These are phyloP conservation scores for Sciurus carolinensis DNA, from an alignment of 2,797 vertebrate species.

Conservation along the genomic window DNA sequence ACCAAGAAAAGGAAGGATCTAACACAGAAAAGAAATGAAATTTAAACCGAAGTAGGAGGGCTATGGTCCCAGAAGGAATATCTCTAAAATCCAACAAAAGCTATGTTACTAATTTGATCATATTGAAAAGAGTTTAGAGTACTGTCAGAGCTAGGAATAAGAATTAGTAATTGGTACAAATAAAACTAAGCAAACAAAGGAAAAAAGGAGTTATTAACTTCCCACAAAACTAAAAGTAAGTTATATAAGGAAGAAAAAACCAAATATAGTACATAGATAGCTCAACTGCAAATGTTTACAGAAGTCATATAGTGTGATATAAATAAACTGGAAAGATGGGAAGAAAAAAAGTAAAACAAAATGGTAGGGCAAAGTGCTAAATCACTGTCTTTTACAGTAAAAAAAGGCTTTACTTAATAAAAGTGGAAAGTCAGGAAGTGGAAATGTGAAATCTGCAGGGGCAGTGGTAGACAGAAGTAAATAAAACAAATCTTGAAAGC, in stretches of 20 bases:
- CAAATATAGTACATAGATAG: background rate
- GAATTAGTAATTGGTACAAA: slow-evolving; percentile 25
- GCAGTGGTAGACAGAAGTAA: rapidly evolving
- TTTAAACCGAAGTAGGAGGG: background rate
- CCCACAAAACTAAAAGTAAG: background rate
- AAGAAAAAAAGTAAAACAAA: background rate
- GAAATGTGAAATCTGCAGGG: background rate
- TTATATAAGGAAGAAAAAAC: background rate
- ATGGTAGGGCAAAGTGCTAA: background rate
- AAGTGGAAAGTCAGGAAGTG: background rate
- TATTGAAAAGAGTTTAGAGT: background rate
- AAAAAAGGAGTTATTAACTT: background rate
- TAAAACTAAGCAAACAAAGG: slow-evolving; percentile 15
- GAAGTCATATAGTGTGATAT: background rate
- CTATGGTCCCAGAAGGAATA: background rate
- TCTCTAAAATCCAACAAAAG: background rate
- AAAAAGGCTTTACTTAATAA: slow-evolving; percentile 57
- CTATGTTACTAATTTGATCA: background rate
- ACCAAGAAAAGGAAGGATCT: background rate
- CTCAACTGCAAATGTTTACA: background rate
- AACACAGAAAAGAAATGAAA: background rate
- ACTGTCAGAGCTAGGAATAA: background rate
- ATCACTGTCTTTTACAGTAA: background rate
- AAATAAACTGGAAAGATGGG: background rate
- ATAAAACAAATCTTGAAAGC: background rate